Conservation (phyloP, 2,113 vertebrate genomes). For the Limnothrissa miodon region DNA sequence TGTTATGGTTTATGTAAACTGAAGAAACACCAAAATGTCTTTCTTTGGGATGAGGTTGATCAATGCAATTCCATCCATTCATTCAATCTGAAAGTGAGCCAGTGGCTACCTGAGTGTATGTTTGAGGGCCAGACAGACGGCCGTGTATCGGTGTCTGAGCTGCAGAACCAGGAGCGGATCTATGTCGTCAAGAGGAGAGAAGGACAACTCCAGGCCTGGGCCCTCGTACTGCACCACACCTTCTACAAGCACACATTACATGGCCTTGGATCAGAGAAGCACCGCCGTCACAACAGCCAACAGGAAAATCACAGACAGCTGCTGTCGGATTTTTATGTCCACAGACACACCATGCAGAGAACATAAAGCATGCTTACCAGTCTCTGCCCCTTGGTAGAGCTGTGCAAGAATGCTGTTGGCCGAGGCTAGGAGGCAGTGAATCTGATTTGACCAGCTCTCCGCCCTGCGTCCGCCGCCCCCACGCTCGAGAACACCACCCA, state of each 20-base stretch:
- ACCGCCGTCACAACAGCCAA: no score
- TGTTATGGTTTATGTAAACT: no score
- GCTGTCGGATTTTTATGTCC: no score
- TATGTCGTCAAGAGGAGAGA: constrained; percentile 67
- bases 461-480: constrained; percentile 73
- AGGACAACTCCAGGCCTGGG: constrained; percentile 72
- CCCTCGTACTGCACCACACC: constrained; percentile 76
- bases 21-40: no score
- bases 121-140: constrained; percentile 75
- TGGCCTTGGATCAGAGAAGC: not conserved
- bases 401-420: constrained; percentile 75
- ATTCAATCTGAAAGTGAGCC: not conserved
- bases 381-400: constrained; percentile 78
- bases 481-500: constrained; percentile 82
- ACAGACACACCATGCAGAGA: not conserved
- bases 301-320: no score
- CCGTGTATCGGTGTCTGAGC: constrained; percentile 76
- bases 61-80: no score
- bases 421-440: constrained; percentile 80
- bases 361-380: constrained; percentile 58
- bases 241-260: constrained; percentile 41
- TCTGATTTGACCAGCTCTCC: constrained; percentile 83
- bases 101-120: constrained; percentile 69
- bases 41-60: no score
- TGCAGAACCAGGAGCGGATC: constrained; percentile 75